phyloP scores from a whole-genome alignment of 2,797 vertebrate species.

The Buceros bicornis region DNA sequence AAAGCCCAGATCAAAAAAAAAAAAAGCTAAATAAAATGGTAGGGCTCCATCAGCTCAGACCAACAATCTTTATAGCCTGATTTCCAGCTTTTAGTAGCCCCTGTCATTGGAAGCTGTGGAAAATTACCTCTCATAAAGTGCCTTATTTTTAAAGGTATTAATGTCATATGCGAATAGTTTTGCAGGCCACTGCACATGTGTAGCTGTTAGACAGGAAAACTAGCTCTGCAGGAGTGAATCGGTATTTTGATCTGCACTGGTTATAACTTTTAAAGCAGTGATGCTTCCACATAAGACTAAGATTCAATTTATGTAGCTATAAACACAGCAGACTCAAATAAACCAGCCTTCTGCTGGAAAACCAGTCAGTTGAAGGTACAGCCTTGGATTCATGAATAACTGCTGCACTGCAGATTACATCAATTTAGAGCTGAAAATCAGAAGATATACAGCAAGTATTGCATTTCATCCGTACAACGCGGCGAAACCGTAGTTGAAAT shows the following conservation, averaged over 20 bases:
- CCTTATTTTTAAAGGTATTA: not conserved
- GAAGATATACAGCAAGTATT: not conserved
- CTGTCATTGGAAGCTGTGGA: not conserved
- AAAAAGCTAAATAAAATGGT: not conserved
- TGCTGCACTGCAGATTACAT: conserved; percentile 33
- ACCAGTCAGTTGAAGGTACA: not conserved
- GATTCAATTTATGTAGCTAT: conserved; percentile 11
- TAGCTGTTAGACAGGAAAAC: not conserved
- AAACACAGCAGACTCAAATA: not conserved
- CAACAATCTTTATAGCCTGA: not conserved
- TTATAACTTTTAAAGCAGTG: not conserved
- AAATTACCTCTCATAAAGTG: not conserved
- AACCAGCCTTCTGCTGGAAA: not conserved
- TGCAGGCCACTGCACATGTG: not conserved
- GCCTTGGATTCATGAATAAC: not conserved
- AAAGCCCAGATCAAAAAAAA: not conserved
- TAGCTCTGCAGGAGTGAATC: not conserved
- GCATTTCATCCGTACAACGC: not conserved
- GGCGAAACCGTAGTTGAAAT: conserved; percentile 23
- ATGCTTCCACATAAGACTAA: not conserved
- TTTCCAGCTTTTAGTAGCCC: not conserved
- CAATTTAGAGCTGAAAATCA: conserved; percentile 37
- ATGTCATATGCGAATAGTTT: not conserved
- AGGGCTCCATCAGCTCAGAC: not conserved
- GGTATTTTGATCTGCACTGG: not conserved